Conservation (phyloP, 2,888 invertebrate genomes). For the Lottia scabra region DNA sequence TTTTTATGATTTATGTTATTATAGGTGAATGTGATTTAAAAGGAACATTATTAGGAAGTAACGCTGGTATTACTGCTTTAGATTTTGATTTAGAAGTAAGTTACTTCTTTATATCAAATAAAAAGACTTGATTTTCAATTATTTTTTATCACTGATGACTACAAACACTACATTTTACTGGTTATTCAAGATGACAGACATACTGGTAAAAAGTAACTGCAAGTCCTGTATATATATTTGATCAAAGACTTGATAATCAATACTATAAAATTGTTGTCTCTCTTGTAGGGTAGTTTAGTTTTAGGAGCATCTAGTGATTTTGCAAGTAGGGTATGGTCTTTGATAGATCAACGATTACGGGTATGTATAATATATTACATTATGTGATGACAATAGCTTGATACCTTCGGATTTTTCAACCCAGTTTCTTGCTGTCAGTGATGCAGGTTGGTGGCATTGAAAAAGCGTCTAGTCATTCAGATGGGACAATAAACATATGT, state of each 20-base stretch:
- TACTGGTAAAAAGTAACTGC: no score
- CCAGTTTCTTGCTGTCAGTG: no score
- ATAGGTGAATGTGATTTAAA: slow-evolving; percentile 61
- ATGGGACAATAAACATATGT: no score
- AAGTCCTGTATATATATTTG: no score
- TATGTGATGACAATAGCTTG: not conserved
- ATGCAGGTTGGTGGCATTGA: no score
- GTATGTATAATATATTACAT: slow-evolving; percentile 71
- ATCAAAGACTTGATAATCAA: no score
- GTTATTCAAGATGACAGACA: no score
- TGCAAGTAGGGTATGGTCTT: slow-evolving; percentile 95
- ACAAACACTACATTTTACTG: no score
- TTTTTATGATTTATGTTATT: slow-evolving; percentile 7
- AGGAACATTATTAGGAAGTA: slow-evolving; percentile 86
- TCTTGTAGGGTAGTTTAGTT: slow-evolving; percentile 78
- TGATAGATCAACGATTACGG: slow-evolving; percentile 89
- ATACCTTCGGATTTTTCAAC: not conserved
- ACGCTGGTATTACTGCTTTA: slow-evolving; percentile 94
- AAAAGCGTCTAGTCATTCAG: no score
- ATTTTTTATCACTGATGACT: no score
- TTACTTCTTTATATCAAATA: not conserved
- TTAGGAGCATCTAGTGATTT: slow-evolving; percentile 96
- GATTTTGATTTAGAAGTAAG: slow-evolving; percentile 88
- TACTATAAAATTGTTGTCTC: not conserved
- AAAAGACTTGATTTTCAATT: no score